These are phyloP conservation scores for Drosophila sucinea DNA, from an alignment of 1,140 invertebrate genomes.

Conservation along the genomic window DNA sequence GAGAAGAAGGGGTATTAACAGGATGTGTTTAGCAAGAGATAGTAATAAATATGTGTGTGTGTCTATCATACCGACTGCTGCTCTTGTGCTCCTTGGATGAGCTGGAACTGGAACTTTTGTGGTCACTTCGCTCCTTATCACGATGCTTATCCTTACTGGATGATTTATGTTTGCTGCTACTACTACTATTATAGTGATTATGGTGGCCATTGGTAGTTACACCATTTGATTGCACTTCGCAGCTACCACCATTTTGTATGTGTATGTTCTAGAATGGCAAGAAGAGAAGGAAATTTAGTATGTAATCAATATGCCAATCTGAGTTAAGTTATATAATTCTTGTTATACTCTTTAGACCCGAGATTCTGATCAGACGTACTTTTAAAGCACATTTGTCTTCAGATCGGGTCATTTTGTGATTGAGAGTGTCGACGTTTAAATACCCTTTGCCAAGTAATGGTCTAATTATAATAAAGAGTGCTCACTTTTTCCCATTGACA, in stretches of 20 bases:
- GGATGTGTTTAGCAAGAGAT: background rate
- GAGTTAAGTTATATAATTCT: constrained; percentile 19
- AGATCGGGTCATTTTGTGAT: no score
- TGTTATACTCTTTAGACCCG: background rate
- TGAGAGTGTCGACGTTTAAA: no score
- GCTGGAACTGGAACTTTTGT: constrained; percentile 82
- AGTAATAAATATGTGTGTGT: background rate
- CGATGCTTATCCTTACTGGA: constrained; percentile 85
- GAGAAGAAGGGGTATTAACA: background rate
- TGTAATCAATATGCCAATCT: constrained; percentile 34
- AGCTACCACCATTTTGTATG: constrained; percentile 76
- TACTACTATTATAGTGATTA: constrained; percentile 84
- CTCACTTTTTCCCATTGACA: no score
- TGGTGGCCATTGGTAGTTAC: constrained; percentile 85
- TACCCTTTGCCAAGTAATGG: no score
- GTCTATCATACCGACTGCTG: constrained; percentile 77
- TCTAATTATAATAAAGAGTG: no score
- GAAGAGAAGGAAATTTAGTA: background rate
- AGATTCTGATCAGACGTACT: no score
- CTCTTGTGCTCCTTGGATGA: constrained; percentile 83
- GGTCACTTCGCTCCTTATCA: constrained; percentile 82
- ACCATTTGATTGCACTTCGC: constrained; percentile 77
- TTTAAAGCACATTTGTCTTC: no score
- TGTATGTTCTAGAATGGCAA: constrained; percentile 58
- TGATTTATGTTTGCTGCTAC: constrained; percentile 86